Conservation (phyloP, 2,797 vertebrate genomes). For the Brotula barbata region DNA sequence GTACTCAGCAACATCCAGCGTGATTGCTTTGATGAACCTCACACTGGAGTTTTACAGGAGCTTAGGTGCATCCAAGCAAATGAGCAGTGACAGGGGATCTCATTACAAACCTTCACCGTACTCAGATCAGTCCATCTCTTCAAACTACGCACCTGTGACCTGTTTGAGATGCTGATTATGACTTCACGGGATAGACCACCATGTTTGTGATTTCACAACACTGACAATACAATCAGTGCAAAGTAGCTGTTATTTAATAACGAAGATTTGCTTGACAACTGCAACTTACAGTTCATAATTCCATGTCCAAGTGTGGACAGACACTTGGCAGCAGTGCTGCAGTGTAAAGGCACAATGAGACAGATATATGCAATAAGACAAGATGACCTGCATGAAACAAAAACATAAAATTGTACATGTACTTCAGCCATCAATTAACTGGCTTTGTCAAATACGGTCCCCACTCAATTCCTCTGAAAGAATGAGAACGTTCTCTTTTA, state of each 20-base stretch:
- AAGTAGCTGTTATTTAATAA: slow-evolving; percentile 79
- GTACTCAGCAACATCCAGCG: slow-evolving; percentile 29
- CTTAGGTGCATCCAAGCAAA: slow-evolving; percentile 64
- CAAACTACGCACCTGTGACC: slow-evolving; percentile 1
- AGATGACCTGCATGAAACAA: slow-evolving; percentile 59
- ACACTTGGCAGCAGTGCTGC: slow-evolving; percentile 73
- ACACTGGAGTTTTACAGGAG: slow-evolving; percentile 52
- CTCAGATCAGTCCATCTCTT: slow-evolving; percentile 3
- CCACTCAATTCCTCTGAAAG: slow-evolving; percentile 35
- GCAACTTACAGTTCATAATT: slow-evolving; percentile 67
- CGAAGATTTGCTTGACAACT: slow-evolving; percentile 63
- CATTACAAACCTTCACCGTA: slow-evolving; percentile 16
- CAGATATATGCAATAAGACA: slow-evolving; percentile 42
- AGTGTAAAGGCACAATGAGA: slow-evolving; percentile 75
- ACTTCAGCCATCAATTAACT: slow-evolving; percentile 61
- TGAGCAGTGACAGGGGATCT: slow-evolving; percentile 42
- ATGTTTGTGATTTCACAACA: slow-evolving; percentile 23
- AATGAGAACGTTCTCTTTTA: slow-evolving; percentile 49
- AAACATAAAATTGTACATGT: slow-evolving; percentile 30
- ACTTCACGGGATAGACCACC: neutral
- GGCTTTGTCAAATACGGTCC: slow-evolving; percentile 69
- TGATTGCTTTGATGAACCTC: slow-evolving; percentile 46
- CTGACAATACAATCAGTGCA: slow-evolving; percentile 26
- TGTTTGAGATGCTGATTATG: too few relatives aligned
- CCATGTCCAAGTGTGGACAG: slow-evolving; percentile 61